Conservation (phyloP, 2,113 vertebrate species). For the Sialia sialis region DNA sequence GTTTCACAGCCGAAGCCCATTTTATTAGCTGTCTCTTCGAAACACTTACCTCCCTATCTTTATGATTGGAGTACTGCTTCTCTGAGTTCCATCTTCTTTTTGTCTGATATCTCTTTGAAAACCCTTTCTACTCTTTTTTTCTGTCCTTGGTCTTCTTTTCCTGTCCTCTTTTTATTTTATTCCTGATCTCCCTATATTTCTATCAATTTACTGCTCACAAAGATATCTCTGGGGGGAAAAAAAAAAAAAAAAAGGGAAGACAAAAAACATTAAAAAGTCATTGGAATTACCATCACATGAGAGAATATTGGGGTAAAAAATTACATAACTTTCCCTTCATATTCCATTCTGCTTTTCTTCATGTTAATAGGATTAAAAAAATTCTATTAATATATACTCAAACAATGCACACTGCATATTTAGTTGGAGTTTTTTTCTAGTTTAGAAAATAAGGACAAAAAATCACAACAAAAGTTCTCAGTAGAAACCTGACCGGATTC, state of each 20-base stretch:
- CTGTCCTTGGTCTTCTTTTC: not conserved
- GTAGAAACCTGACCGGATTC: not conserved
- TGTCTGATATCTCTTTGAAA: not conserved
- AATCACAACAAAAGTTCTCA: not conserved
- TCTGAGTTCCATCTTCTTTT: not conserved
- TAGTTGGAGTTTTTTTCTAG: not conserved
- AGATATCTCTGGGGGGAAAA: fast-evolving
- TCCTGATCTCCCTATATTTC: not conserved
- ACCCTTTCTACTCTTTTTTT: not conserved
- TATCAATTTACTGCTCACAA: not conserved
- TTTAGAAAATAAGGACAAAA: not conserved
- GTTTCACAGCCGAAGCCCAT: not conserved
- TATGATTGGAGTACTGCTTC: not conserved
- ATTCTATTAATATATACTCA: not conserved
- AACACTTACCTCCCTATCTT: not conserved
- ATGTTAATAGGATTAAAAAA: not conserved
- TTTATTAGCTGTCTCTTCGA: not conserved
- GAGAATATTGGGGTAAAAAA: not conserved
- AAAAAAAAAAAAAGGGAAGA: too few relatives aligned
- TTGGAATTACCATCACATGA: not conserved
- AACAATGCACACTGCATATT: not conserved
- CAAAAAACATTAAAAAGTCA: not conserved
- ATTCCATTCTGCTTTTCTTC: not conserved
- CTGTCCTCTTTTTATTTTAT: not conserved
- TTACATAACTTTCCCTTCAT: not conserved